These are phyloP conservation scores for Gymnarchus niloticus DNA, from an alignment of 2,113 vertebrate species.

Conservation along the genomic window DNA sequence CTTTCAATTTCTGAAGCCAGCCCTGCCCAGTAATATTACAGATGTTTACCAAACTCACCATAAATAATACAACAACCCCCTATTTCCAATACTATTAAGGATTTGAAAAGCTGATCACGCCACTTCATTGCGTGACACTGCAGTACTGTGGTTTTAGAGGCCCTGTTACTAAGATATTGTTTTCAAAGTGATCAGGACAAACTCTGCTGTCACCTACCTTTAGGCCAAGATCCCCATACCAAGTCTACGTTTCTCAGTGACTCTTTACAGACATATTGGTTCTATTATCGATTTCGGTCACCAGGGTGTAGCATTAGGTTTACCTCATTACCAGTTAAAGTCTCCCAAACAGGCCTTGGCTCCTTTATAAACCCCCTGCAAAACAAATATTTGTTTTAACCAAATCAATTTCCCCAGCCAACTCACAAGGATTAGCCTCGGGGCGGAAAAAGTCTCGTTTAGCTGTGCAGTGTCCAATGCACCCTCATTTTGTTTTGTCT, in stretches of 20 bases:
- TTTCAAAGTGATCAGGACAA: neutral
- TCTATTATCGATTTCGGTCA: constrained; percentile 15
- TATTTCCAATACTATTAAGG: too few species aligned
- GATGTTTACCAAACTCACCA: neutral
- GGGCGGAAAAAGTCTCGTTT: neutral
- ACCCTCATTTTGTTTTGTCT: constrained; percentile 10
- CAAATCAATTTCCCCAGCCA: constrained; percentile 15
- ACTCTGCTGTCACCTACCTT: constrained; percentile 10
- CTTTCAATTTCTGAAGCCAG: too few species aligned
- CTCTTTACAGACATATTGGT: constrained; percentile 18
- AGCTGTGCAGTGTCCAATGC: neutral
- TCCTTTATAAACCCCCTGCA: neutral
- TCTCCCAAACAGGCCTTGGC: neutral
- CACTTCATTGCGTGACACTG: neutral
- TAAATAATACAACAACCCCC: too few species aligned
- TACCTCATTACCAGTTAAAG: constrained; percentile 5
- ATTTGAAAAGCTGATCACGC: constrained; percentile 16
- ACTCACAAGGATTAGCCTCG: neutral
- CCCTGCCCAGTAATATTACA: too few species aligned
- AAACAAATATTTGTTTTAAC: constrained; percentile 6
- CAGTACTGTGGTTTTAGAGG: neutral
- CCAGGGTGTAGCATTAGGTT: neutral
- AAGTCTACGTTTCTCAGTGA: constrained; percentile 13
- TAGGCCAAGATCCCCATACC: neutral
- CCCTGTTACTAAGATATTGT: constrained; percentile 1